Percentiles rank a stretch among this genome's conserved stretches.
phyloP scores from a whole-genome alignment of 2,797 vertebrate species.

The Parambassis ranga region DNA sequence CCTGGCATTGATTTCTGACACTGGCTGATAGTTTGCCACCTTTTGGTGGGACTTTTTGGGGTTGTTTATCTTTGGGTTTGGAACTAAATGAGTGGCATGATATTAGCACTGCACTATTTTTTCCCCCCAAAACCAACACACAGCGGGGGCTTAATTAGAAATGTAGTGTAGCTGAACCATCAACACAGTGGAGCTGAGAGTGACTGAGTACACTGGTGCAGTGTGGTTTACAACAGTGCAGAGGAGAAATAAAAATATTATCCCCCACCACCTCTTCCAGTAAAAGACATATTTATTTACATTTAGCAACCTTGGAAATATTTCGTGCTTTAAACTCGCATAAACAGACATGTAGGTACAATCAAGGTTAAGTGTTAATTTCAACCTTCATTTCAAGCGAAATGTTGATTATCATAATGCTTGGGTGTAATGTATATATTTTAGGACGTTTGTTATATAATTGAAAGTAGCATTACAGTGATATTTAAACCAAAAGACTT shows the following conservation, averaged over 20 bases:
- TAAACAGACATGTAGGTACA: neutral
- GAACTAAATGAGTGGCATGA: constrained; percentile 51
- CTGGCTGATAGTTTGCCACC: constrained; percentile 3
- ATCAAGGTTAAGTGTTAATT: neutral
- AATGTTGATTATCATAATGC: neutral
- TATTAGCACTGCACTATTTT: constrained; percentile 44
- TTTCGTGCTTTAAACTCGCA: constrained; percentile 4
- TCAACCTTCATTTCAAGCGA: neutral
- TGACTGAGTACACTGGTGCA: constrained; percentile 47
- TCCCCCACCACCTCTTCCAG: constrained; percentile 10
- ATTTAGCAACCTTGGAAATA: neutral
- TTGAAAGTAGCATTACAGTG: neutral
- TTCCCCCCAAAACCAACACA: constrained; percentile 65
- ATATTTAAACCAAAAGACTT: constrained; percentile 2
- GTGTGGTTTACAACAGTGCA: constrained; percentile 44
- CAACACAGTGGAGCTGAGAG: constrained; percentile 45
- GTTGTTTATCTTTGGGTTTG: constrained; percentile 27
- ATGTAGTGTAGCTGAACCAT: constrained; percentile 69
- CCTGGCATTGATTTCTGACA: neutral
- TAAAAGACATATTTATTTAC: neutral
- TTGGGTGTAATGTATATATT: too few relatives aligned
- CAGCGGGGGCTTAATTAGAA: constrained; percentile 77
- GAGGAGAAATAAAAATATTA: constrained; percentile 23
- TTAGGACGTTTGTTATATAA: too few relatives aligned
- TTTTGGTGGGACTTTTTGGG: constrained; percentile 7